Evolutionary conservation across 2,113 vertebrate species (phyloP).

Genomic region (Notarius quadriscutis): DNA sequence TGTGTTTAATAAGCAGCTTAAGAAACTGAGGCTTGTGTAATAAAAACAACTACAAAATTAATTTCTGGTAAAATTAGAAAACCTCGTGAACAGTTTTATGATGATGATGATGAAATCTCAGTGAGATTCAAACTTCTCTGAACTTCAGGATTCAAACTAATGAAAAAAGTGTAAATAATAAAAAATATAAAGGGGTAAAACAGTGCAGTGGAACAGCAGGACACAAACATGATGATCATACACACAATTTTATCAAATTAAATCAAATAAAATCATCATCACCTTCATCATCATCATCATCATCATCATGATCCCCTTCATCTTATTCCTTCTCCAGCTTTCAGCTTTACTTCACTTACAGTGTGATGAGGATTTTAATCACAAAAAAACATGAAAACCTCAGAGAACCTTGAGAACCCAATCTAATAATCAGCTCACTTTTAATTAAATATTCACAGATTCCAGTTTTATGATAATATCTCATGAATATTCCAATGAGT

Average conservation of each 20-base stretch:
- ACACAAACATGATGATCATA: background rate
- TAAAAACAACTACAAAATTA: background rate
- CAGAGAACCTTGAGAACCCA: background rate
- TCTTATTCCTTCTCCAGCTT: background rate
- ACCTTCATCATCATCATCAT: too few species aligned
- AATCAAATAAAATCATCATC: background rate
- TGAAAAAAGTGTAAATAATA: background rate
- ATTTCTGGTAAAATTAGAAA: background rate
- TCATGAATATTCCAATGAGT: background rate
- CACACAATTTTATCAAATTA: background rate
- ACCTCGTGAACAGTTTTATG: background rate
- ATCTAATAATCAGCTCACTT: background rate
- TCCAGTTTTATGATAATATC: background rate
- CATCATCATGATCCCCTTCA: background rate
- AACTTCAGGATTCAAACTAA: conserved; percentile 8
- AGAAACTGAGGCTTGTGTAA: conserved; percentile 17
- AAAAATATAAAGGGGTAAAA: background rate
- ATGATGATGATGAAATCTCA: conserved; percentile 10
- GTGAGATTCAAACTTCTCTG: conserved; percentile 39
- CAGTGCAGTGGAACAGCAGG: background rate
- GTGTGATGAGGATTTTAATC: background rate
- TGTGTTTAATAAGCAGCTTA: conserved; percentile 26
- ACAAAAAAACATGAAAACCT: background rate
- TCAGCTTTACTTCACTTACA: background rate
- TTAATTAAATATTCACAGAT: background rate